Conservation (phyloP, 2,113 vertebrate genomes). For the Myrmophylax atrothorax region DNA sequence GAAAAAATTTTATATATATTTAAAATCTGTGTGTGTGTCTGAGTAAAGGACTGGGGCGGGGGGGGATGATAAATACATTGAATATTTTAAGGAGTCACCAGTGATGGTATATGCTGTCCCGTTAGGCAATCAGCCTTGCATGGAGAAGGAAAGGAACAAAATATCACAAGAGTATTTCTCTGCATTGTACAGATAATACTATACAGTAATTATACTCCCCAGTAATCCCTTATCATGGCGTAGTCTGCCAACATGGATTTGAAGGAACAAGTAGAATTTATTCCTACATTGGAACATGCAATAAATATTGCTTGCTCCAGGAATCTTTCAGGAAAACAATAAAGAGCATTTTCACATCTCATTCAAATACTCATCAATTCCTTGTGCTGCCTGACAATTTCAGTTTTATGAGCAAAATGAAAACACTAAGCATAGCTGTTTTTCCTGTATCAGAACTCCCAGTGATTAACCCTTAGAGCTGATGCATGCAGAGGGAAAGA, state of each 20-base stretch:
- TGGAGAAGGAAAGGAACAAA: background rate
- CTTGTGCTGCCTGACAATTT: background rate
- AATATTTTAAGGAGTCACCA: background rate
- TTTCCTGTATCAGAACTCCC: background rate
- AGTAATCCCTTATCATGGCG: background rate
- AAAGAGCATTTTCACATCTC: background rate
- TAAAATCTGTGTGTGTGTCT: background rate
- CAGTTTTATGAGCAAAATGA: background rate
- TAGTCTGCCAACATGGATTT: background rate
- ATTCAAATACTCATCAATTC: background rate
- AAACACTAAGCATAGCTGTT: background rate
- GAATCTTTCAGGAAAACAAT: slow-evolving; percentile 12
- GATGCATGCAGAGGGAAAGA: background rate
- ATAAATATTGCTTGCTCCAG: background rate
- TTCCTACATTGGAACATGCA: background rate
- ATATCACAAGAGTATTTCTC: background rate
- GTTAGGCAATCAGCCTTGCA: background rate
- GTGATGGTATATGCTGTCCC: background rate
- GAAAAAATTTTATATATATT: background rate
- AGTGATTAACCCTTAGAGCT: slow-evolving; percentile 6
- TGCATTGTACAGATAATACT: background rate
- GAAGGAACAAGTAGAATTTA: background rate
- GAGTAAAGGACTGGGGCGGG: background rate
- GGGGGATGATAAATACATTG: background rate
- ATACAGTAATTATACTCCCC: background rate